Evolutionary conservation across 2,113 vertebrate species (phyloP), one percentile per base, ranked within the genome.

Genomic region (Gopherus evgoodei): DNA sequence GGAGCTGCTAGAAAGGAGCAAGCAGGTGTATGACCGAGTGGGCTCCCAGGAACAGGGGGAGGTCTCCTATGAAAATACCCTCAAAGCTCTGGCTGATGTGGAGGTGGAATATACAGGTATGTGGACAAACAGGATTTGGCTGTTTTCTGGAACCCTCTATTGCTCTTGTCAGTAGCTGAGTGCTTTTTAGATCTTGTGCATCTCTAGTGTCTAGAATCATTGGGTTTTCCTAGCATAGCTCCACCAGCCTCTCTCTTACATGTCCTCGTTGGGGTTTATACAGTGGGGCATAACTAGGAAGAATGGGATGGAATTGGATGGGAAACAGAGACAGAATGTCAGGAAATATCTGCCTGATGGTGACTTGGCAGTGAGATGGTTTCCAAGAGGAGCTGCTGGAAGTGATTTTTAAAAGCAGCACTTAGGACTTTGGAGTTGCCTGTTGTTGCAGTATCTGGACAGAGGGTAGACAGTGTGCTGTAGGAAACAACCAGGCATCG

Each of bases 41-140:
- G 99, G 99, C 0, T 81, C 96, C 0, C 98, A 99, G 96, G 98
- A 98, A 7, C 90, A 98, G 2, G 96, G 97, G 0, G 91, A 97
- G 1, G 99, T 99, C 84, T 98, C 97, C 90, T 99, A 98, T 0
- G 98, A 99, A 72, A 99, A 98, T 97, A 99, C 99, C 0, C 98
- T 99, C 54, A 99, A 99, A 97, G 99, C 98, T 0, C 98, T 99
- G 69, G 99, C 99, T 0, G 99, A 99, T 1, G 99, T 99, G 88
- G 99, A 99, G 93, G 99, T 99, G 49, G 98, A 99, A 1, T 99
- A 99, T 93, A 99, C 99, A 1, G 99, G 99, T 99, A 54, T 35
- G 96, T 21, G 4, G 4, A 1, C 3, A 0, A 0, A 1, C 11
- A 1, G 54, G 42, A 21, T 21, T 2, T 0, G 0, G 13, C 3